Percentiles rank a stretch among this genome's conserved stretches.
Conservation (phyloP, 1,140 invertebrate genomes). For the Drosophila virilis region DNA sequence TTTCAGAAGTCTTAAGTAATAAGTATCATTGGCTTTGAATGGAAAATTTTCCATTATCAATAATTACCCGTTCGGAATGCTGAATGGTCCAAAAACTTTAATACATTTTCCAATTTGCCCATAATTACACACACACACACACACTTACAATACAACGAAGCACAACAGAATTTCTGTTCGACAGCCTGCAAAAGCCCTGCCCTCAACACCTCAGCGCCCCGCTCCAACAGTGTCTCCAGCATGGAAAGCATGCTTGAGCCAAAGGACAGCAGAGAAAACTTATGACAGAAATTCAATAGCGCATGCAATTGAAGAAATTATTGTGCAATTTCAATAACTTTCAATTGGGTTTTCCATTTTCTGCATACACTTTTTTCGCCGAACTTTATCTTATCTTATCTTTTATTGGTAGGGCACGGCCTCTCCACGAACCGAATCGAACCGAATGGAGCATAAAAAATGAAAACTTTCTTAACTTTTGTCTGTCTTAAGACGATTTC, state of each 20-base stretch:
- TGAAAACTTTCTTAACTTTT: slow-evolving; percentile 62
- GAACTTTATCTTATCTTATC: slow-evolving; percentile 64
- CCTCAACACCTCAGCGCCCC: background rate
- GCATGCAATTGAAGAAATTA: slow-evolving; percentile 82
- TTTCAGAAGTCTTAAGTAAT: slow-evolving; percentile 15
- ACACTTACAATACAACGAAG: slow-evolving; percentile 39
- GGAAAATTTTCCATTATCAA: slow-evolving; percentile 42
- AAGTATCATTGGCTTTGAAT: slow-evolving; percentile 21
- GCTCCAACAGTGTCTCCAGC: background rate
- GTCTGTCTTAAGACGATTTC: slow-evolving; percentile 62
- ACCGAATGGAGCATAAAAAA: slow-evolving; percentile 60
- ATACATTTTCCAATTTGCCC: slow-evolving; percentile 29
- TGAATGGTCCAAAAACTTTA: slow-evolving; percentile 43
- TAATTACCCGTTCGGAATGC: slow-evolving; percentile 38
- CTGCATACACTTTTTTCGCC: slow-evolving; percentile 69
- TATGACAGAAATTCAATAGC: slow-evolving; percentile 78
- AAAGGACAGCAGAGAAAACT: slow-evolving; percentile 46
- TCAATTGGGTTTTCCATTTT: slow-evolving; percentile 82
- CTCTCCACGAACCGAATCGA: background rate
- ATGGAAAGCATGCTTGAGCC: slow-evolving; percentile 21
- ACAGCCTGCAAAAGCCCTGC: background rate
- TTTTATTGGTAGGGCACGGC: slow-evolving; percentile 37
- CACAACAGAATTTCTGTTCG: slow-evolving; percentile 12
- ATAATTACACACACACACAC: slow-evolving; percentile 44
- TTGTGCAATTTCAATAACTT: slow-evolving; percentile 83